Evolutionary conservation across 1,140 invertebrate genomes (phyloP), one percentile per base, ranked within the genome.

Genomic region (Maniola jurtina): DNA sequence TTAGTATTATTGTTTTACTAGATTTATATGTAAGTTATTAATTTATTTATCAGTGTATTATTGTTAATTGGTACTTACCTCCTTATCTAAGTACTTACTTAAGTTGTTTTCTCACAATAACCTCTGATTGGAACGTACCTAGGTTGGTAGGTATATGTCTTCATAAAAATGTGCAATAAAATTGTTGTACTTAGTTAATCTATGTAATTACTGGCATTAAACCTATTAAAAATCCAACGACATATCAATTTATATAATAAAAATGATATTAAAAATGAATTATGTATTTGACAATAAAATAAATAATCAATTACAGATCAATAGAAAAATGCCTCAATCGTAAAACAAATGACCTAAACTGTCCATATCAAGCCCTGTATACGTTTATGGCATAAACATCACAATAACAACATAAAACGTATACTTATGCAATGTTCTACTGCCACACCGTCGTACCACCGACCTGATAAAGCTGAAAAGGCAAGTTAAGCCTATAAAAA

Each of bases 401-500:
- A 88, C 84, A 89, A 89, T 89, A 90, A 90, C 81, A 88, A 84
- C 85, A 84, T 89, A 89, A 89, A 90, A 83, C 75, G 85, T 86
- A 88, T 89, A 89, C 83, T 90, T 88, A 89, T 90, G 88, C 88
- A 87, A 89, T 90, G 86, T 84, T 88, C 85, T 82, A 90, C 81
- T 84, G 84, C 80, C 88, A 80, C 84, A 90, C 88, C 79, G 82
- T 76, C 81, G 79, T 81, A 84, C 88, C 81, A 76, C 79, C 81
- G 79, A 88, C 88, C 88, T 90, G 88, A 90, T 90, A 90, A 88
- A 90, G 84, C 86, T 90, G 86, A 89, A 90, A 90, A 89, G 88
- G 85, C 86, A 89, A 89, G 80, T 90, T 86, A 88, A 85, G 81
- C 85, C 86, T 88, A 90, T 90, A 89, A 90, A 89, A 90, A 88